phyloP scores from a whole-genome alignment of 2,113 vertebrate species.

The Vulpes vulpes region DNA sequence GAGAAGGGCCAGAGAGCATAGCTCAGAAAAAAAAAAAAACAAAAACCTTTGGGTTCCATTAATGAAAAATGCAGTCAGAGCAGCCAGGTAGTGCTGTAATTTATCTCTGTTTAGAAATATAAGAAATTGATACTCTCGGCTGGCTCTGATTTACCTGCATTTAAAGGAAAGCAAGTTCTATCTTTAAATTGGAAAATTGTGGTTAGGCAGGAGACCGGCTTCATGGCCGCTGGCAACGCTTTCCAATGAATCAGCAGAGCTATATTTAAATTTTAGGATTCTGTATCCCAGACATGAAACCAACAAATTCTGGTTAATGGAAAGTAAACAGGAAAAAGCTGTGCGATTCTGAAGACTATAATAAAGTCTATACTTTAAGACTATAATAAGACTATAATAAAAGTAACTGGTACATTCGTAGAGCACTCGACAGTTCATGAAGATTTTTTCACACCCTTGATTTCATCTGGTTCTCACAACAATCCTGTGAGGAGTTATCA shows the following conservation, averaged over 20 bases:
- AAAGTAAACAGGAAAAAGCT: conserved; percentile 42
- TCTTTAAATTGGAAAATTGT: conserved; percentile 3
- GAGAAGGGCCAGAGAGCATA: not conserved
- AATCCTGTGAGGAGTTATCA: not conserved
- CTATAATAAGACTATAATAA: not conserved
- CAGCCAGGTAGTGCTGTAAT: conserved; percentile 8
- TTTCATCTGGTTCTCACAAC: not conserved
- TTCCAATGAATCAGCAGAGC: conserved; percentile 57
- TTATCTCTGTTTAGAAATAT: conserved; percentile 48
- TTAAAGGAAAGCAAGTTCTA: conserved; percentile 47
- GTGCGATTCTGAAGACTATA: not conserved
- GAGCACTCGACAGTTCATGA: not conserved
- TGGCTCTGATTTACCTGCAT: conserved; percentile 10
- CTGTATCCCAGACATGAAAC: conserved; percentile 47
- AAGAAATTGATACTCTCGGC: not conserved
- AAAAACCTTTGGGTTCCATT: not conserved
- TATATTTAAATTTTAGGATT: conserved; percentile 72
- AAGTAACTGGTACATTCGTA: not conserved
- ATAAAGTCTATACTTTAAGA: no score
- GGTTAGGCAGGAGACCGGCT: not conserved
- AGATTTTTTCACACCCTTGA: not conserved
- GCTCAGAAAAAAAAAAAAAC: not conserved
- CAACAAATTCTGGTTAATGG: conserved; percentile 50
- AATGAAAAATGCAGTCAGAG: conserved; percentile 41
- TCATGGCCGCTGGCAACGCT: not conserved